Conservation (phyloP, 1,140 invertebrate species). For the Euwallacea similis region DNA sequence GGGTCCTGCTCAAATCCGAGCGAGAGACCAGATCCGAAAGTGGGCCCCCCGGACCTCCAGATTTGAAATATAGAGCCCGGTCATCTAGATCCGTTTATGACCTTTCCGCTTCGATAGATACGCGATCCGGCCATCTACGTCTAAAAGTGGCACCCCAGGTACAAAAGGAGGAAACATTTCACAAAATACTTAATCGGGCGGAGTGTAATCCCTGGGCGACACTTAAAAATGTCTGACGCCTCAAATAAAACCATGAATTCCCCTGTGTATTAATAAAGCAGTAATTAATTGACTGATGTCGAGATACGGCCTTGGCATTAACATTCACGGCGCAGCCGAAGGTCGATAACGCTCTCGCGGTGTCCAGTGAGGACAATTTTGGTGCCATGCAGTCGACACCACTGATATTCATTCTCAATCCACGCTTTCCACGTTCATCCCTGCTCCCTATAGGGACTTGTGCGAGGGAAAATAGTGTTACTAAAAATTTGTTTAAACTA, state of each 20-base stretch:
- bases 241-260: background rate
- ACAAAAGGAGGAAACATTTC: no score
- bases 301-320: conserved; percentile 29
- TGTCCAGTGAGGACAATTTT: background rate
- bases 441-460: no score
- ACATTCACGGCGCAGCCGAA: conserved; percentile 10
- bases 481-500: no score
- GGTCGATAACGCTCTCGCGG: conserved; percentile 9
- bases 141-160: no score
- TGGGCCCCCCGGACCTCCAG: no score
- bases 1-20: no score
- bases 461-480: no score
- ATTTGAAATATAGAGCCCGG: no score
- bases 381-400: background rate
- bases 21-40: no score
- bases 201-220: background rate
- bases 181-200: background rate
- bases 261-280: conserved; percentile 23
- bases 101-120: no score
- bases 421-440: background rate
- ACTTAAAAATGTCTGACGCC: background rate
- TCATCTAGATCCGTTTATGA: no score
- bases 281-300: conserved; percentile 20
- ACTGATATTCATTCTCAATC: background rate
- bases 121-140: no score